A percentile compares a stretch with the other conserved stretches of the same genome.
Conservation (phyloP, 2,113 vertebrate species). For the Asarcornis scutulata region DNA sequence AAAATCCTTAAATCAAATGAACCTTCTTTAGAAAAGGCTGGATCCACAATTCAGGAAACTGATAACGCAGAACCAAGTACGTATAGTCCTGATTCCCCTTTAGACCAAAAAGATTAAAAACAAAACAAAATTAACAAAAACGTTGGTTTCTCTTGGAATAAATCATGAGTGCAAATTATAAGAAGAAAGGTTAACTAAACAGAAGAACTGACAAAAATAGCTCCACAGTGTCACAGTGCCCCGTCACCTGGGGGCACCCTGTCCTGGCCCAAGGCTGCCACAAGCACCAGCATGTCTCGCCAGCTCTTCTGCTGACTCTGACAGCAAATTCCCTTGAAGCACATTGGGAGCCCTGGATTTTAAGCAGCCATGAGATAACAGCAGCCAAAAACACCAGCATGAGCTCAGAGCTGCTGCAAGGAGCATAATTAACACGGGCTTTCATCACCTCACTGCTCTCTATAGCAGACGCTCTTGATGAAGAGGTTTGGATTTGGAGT, state of each 20-base stretch:
- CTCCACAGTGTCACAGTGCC: not conserved
- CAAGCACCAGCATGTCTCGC: not conserved
- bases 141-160: not conserved
- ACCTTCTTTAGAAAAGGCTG: not conserved
- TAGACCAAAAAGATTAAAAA: not conserved
- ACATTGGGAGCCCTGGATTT: not conserved
- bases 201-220: not conserved
- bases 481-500: not conserved
- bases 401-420: not conserved
- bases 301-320: not conserved
- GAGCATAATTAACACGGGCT: not conserved
- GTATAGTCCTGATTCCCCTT: not conserved
- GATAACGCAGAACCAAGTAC: fast-evolving
- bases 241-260: not conserved
- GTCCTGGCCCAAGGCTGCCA: not conserved
- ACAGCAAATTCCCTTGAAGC: not conserved
- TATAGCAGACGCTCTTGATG: not conserved
- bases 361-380: not conserved
- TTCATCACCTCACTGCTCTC: not conserved
- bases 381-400: not conserved
- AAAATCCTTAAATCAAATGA: not conserved
- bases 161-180: not conserved
- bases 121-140: not conserved
- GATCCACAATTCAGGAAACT: not conserved
- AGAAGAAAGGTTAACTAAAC: not conserved